Conservation (phyloP, 2,888 invertebrate genomes). For the Homarus gammarus region DNA sequence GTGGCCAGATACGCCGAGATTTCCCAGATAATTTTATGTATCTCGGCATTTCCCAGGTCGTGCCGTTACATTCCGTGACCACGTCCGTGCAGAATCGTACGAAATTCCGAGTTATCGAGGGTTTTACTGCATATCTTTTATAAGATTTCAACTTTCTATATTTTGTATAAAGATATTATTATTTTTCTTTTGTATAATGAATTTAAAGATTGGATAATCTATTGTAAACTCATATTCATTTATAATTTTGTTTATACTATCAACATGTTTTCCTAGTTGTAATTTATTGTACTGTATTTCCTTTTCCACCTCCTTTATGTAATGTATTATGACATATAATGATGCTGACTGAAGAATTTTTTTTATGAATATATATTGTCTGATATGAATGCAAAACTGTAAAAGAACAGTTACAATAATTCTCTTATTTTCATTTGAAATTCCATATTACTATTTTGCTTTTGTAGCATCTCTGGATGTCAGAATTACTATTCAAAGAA, state of each 20-base stretch:
- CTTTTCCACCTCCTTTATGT: background rate
- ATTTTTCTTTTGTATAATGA: background rate
- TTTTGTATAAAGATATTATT: background rate
- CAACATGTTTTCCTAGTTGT: background rate
- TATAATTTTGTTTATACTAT: conserved; percentile 8
- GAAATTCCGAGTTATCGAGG: too few relatives aligned
- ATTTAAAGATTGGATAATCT: background rate
- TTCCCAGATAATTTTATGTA: too few relatives aligned
- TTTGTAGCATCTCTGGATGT: too few relatives aligned
- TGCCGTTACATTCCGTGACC: too few relatives aligned
- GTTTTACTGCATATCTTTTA: background rate
- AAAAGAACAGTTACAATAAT: background rate
- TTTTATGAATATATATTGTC: background rate
- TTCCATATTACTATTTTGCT: too few relatives aligned
- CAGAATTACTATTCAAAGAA: too few relatives aligned
- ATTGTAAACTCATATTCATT: conserved; percentile 8
- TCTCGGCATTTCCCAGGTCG: too few relatives aligned
- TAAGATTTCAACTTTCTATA: background rate
- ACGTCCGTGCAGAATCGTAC: too few relatives aligned
- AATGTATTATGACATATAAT: background rate
- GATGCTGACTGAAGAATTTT: background rate
- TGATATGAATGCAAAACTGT: background rate
- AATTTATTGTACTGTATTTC: background rate
- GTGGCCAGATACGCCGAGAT: too few relatives aligned
- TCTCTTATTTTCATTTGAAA: too few relatives aligned